Evolutionary conservation across 1,140 invertebrate species (phyloP).

Genomic region (Calliopsis andreniformis): DNA sequence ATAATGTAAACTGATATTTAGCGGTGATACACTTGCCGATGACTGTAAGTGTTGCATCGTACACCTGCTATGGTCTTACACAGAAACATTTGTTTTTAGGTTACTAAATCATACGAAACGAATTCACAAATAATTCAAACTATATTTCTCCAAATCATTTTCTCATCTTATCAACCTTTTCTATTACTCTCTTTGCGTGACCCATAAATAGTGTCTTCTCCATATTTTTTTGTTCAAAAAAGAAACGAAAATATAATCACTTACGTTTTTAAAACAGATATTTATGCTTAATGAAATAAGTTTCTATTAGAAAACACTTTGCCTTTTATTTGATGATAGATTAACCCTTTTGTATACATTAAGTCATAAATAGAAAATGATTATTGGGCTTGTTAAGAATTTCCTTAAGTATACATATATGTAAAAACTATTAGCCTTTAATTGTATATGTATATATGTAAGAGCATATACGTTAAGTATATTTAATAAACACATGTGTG

Average conservation of each 20-base stretch:
- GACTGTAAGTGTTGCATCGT: constrained; percentile 39
- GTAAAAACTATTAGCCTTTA: no score
- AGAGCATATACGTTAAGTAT: no score
- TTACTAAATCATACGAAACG: constrained; percentile 44
- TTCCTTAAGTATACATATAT: no score
- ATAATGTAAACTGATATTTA: constrained; percentile 20
- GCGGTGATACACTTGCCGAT: constrained; percentile 24
- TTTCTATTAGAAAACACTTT: neutral
- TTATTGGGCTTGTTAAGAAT: no score
- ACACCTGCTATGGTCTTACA: constrained; percentile 16
- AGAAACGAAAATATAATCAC: neutral
- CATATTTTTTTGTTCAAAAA: constrained; percentile 12
- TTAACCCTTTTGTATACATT: no score
- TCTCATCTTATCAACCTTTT: neutral
- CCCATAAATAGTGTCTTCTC: neutral
- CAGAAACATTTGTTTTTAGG: constrained; percentile 53
- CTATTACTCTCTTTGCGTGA: neutral
- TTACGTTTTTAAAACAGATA: neutral
- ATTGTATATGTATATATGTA: no score
- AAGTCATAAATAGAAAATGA: no score
- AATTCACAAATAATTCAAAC: constrained; percentile 11
- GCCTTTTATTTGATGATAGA: neutral
- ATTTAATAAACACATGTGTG: no score
- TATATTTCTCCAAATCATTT: neutral
- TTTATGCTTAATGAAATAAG: neutral